Percentiles rank a stretch among this genome's conserved stretches.
phyloP scores from a whole-genome alignment of 2,797 vertebrate species.

The Smutsia temminckii region DNA sequence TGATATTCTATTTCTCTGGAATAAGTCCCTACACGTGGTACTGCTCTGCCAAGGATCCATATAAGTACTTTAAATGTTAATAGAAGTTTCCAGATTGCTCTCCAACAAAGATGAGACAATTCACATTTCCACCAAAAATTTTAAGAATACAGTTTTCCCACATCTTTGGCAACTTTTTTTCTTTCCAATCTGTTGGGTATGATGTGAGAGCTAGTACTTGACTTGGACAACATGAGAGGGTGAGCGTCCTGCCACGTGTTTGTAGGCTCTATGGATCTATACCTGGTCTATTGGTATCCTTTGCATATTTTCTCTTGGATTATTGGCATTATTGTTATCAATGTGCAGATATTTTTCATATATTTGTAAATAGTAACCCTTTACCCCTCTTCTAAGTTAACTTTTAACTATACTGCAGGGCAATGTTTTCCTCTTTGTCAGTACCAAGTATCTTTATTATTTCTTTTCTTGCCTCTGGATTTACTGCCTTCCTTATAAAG shows the following conservation, averaged over 20 bases:
- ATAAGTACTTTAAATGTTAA: background rate
- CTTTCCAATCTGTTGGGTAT: background rate
- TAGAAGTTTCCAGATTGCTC: background rate
- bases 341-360: background rate
- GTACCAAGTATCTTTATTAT: background rate
- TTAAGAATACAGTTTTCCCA: background rate
- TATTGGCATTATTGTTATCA: background rate
- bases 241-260: rapidly evolving
- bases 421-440: background rate
- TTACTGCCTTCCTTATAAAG: background rate
- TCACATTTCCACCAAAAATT: background rate
- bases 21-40: background rate
- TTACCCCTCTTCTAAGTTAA: background rate
- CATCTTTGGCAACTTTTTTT: background rate
- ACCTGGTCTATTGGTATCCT: background rate
- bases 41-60: background rate
- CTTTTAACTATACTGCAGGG: background rate
- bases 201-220: background rate
- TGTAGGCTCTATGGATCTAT: rapidly evolving
- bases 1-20: background rate
- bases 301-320: background rate
- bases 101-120: background rate
- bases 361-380: background rate
- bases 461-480: background rate
- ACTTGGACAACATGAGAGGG: background rate